phyloP scores from a whole-genome alignment of 2,113 vertebrate species.

The Pterocles gutturalis region DNA sequence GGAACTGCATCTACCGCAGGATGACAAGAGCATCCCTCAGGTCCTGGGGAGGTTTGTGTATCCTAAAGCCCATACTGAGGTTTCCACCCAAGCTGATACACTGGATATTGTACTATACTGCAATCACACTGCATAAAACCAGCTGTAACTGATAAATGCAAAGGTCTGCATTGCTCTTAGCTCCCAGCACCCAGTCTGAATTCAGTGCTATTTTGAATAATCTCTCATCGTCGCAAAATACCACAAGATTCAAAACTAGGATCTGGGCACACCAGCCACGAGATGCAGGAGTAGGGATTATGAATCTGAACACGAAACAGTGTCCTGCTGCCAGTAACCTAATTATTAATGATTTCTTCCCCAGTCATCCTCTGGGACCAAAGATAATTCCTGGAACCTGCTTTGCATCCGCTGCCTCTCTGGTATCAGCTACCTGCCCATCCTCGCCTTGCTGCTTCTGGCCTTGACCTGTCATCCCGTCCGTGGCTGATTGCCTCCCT shows the following conservation, averaged over 20 bases:
- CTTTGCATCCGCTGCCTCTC: neutral
- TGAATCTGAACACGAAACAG: neutral
- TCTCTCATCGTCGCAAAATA: neutral
- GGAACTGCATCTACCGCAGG: neutral
- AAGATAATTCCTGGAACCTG: neutral
- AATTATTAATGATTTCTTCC: neutral
- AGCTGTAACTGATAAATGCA: neutral
- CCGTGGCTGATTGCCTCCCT: neutral
- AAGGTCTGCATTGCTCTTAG: neutral
- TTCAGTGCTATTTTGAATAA: neutral
- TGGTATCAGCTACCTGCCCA: rapidly evolving
- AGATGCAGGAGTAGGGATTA: neutral
- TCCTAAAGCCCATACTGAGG: neutral
- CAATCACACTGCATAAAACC: neutral
- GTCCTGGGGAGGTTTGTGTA: neutral
- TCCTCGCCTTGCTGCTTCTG: rapidly evolving
- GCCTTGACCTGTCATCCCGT: rapidly evolving
- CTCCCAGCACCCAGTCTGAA: neutral
- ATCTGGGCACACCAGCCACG: neutral
- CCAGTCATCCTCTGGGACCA: neutral
- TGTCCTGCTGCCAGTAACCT: neutral
- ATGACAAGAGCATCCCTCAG: neutral
- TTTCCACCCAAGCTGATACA: neutral
- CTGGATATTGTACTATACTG: neutral
- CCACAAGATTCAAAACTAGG: neutral